These are phyloP conservation scores for Andrena haemorrhoa DNA, from an alignment of 2,888 invertebrate species.

Conservation along the genomic window DNA sequence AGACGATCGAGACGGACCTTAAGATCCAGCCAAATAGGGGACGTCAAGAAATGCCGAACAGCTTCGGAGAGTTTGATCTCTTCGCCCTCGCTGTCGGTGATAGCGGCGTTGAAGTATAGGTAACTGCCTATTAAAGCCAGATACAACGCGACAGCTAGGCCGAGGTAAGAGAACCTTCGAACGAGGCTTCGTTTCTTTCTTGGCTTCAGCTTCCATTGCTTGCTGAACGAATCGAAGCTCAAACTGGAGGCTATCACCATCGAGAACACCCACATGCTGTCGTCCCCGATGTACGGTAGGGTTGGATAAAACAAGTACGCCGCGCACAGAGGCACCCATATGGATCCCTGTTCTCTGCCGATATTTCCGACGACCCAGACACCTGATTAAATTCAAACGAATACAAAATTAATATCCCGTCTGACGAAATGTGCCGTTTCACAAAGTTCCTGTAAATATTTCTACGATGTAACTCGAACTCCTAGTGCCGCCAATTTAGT, in stretches of 20 bases:
- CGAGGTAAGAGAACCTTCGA: slow-evolving; percentile 87
- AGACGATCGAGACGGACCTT: slow-evolving; percentile 72
- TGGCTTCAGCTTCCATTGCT: slow-evolving; percentile 91
- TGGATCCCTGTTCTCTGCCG: slow-evolving; percentile 91
- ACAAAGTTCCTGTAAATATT: background rate
- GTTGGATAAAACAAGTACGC: slow-evolving; percentile 89
- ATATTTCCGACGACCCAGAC: slow-evolving; percentile 96
- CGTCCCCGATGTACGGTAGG: slow-evolving; percentile 91
- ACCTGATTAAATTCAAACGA: slow-evolving; percentile 86
- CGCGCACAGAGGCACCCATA: slow-evolving; percentile 89
- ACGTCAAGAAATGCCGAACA: slow-evolving; percentile 94
- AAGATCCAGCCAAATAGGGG: slow-evolving; percentile 89
- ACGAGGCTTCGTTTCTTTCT: slow-evolving; percentile 83
- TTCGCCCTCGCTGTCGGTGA: slow-evolving; percentile 94
- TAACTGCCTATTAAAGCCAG: slow-evolving; percentile 91
- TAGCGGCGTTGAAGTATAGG: slow-evolving; percentile 94
- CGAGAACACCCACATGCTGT: slow-evolving; percentile 89
- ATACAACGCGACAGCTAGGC: slow-evolving; percentile 89
- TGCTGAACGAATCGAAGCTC: slow-evolving; percentile 91
- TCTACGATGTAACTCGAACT: background rate
- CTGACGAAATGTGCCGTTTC: background rate
- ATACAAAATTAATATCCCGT: background rate
- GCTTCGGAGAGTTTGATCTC: slow-evolving; percentile 95
- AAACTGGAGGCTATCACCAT: slow-evolving; percentile 89
- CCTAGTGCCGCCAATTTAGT: background rate